Conservation (phyloP, 2,797 vertebrate genomes). For the Manis crassicaudata region DNA sequence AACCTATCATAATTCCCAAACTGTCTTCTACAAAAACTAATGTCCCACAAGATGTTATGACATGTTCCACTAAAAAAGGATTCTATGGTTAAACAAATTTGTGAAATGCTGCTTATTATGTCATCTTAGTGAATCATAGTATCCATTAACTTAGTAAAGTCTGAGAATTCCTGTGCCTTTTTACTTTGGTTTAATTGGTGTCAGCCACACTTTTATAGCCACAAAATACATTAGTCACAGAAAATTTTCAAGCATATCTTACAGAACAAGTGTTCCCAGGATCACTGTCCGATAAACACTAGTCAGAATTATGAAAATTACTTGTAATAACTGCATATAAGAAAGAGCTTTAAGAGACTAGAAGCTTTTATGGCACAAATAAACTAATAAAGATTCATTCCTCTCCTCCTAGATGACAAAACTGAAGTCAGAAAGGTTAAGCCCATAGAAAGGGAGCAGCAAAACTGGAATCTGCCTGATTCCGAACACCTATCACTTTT, state of each 20-base stretch:
- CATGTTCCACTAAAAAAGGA: background rate
- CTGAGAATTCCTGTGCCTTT: background rate
- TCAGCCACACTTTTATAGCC: background rate
- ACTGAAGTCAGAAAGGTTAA: background rate
- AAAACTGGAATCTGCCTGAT: background rate
- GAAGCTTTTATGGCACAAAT: background rate
- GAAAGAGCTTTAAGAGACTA: background rate
- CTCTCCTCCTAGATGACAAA: slow-evolving; percentile 10
- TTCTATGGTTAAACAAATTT: background rate
- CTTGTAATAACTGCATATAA: background rate
- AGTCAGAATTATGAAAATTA: background rate
- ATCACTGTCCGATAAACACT: slow-evolving; percentile 22
- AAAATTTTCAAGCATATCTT: slow-evolving; percentile 13
- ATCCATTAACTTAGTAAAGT: background rate
- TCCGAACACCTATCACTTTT: background rate
- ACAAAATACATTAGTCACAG: background rate
- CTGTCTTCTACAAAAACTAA: background rate
- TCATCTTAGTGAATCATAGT: background rate
- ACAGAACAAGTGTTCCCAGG: background rate
- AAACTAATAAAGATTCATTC: background rate
- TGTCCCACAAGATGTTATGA: background rate
- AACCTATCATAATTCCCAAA: background rate
- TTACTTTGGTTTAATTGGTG: slow-evolving; percentile 35
- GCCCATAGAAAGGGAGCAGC: background rate
- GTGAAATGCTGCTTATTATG: background rate